Conservation (phyloP, 2,113 vertebrate species). For the Colinus virginianus region DNA sequence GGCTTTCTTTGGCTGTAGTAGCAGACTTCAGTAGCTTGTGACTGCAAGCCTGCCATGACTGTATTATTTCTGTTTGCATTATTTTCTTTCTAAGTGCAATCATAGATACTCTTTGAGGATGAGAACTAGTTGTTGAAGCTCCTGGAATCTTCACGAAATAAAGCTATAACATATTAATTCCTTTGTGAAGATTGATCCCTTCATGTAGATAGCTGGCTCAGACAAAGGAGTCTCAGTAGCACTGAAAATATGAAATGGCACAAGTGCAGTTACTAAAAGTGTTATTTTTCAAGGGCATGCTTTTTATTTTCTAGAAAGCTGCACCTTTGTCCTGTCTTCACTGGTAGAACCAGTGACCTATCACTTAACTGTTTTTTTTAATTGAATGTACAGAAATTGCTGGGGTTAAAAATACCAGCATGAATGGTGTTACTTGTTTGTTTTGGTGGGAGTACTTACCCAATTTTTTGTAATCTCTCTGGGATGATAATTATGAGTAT, state of each 20-base stretch:
- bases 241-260: background rate
- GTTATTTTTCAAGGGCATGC: background rate
- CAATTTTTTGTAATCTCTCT: background rate
- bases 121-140: background rate
- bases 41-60: background rate
- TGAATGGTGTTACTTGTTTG: background rate
- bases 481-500: background rate
- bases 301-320: background rate
- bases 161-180: background rate
- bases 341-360: background rate
- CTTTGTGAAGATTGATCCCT: conserved; percentile 11
- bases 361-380: background rate
- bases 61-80: background rate
- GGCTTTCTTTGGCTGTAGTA: background rate
- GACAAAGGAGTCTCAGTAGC: background rate
- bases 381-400: background rate
- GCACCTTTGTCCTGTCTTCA: background rate
- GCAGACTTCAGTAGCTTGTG: background rate
- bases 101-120: background rate
- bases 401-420: background rate
- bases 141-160: background rate
- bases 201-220: background rate
- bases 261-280: background rate
- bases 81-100: background rate
- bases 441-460: background rate